Conservation (phyloP, 2,113 vertebrate species). For the Erpornis zantholeuca region DNA sequence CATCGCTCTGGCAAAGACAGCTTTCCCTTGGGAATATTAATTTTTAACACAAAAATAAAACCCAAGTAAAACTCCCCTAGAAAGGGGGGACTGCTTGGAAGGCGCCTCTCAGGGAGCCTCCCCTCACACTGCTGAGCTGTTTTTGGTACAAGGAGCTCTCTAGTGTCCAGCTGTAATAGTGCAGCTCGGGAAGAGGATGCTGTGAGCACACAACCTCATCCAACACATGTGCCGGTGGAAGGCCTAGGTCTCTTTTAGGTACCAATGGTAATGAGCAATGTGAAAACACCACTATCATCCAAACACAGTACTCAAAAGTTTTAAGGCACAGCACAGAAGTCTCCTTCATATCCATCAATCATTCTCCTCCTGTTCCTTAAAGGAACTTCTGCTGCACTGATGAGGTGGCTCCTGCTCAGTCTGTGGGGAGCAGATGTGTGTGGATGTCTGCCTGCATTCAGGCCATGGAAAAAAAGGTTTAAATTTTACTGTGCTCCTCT, state of each 20-base stretch:
- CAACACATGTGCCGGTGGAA: neutral
- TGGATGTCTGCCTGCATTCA: neutral
- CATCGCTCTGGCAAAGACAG: neutral
- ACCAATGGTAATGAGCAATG: accelerated
- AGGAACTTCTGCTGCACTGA: neutral
- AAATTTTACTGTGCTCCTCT: neutral
- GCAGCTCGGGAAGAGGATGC: neutral
- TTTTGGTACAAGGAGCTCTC: constrained; percentile 50
- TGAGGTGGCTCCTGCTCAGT: neutral
- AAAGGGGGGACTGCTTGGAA: neutral
- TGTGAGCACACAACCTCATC: accelerated
- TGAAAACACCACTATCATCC: neutral
- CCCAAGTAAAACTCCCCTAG: neutral
- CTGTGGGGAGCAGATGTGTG: neutral
- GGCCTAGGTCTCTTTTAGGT: neutral
- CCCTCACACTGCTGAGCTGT: neutral
- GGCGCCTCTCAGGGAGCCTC: neutral
- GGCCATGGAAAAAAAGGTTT: neutral
- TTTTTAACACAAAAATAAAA: neutral
- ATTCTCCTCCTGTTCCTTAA: neutral
- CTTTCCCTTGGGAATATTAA: neutral
- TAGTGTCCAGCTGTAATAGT: neutral
- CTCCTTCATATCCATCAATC: neutral
- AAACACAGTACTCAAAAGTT: neutral
- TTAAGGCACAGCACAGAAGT: neutral